Base-by-base conservation (phyloP, 2,113 vertebrate species). In the Hemibagrus wyckioides region DNA sequence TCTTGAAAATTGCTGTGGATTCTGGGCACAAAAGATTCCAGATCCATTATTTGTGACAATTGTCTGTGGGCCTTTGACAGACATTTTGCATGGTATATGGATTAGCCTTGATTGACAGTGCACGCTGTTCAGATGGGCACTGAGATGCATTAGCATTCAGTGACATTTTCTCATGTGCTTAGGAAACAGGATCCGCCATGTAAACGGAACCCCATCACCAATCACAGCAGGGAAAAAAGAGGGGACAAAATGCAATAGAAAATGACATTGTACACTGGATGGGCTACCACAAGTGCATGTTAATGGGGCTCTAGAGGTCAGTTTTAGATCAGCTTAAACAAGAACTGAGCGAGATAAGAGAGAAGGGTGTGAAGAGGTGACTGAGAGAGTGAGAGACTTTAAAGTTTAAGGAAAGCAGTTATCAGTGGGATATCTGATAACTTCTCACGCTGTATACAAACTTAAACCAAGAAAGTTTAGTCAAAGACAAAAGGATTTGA, bases 101-200 rank as follows among this genome's bases (percentile, higher is more conserved):
- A 90, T 92, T 86, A 90, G 77, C 85, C 89, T 90, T 94, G 93
- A 94, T 41, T 93, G 93, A 93, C 91, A 85, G 80, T 56, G 52
- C 67, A 86, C 28, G 86, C 36, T 80, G 85, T 90, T 93, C 92
- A 86, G 85, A 89, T 89, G 90, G 90, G 90, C 90, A 89, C 92
- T 92, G 93, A 50, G 39, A 75, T 33, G 82, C 83, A 94, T 94
- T 94, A 94, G 93, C 90, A 95, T 95, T 92, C 92, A 65, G 54
- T 94, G 94, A 95, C 93, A 95, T 95, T 95, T 94, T 90, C 89
- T 85, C 89, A 82, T 92, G 91, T 83, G 80, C 89, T 88, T 87
- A 89, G 85, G 85, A 93, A 91, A 90, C 90, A 84, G 76, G 81
- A 84, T 91, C 84, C 84, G 91, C 86, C 89, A 89, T 93, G 92